Percentiles rank a stretch among this genome's conserved stretches.
Evolutionary conservation across 2,113 vertebrate genomes (phyloP).

Genomic region (Elachura formosa): DNA sequence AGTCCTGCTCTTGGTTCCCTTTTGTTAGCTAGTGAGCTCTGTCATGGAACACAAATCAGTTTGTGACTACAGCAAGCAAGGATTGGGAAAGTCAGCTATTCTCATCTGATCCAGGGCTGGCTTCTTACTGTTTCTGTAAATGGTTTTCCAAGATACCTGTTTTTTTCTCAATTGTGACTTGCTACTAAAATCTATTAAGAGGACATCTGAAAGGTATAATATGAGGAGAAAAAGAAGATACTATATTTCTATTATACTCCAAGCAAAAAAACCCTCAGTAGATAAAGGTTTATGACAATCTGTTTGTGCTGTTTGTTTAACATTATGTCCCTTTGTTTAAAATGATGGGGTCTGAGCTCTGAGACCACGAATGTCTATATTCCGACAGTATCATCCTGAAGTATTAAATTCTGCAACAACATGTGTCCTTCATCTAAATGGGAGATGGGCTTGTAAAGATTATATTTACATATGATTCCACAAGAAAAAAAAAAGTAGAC

Average conservation of each 20-base stretch:
- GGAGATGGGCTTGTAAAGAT: neutral
- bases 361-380: neutral
- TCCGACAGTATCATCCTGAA: neutral
- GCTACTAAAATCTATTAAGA: neutral
- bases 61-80: neutral
- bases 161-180: neutral
- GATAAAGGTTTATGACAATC: neutral
- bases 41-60: neutral
- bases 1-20: neutral
- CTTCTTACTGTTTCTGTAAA: neutral
- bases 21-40: neutral
- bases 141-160: neutral
- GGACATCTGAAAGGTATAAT: neutral
- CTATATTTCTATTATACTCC: neutral
- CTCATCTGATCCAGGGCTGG: neutral
- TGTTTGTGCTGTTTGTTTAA: neutral
- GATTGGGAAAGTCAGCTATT: neutral
- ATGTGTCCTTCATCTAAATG: constrained; percentile 8
- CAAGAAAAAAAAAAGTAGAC: neutral
- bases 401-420: neutral
- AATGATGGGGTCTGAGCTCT: neutral
- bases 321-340: neutral
- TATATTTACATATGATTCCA: neutral
- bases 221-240: neutral
- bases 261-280: neutral